Conservation (phyloP, 2,113 vertebrate genomes). For the Crocuta crocuta region DNA sequence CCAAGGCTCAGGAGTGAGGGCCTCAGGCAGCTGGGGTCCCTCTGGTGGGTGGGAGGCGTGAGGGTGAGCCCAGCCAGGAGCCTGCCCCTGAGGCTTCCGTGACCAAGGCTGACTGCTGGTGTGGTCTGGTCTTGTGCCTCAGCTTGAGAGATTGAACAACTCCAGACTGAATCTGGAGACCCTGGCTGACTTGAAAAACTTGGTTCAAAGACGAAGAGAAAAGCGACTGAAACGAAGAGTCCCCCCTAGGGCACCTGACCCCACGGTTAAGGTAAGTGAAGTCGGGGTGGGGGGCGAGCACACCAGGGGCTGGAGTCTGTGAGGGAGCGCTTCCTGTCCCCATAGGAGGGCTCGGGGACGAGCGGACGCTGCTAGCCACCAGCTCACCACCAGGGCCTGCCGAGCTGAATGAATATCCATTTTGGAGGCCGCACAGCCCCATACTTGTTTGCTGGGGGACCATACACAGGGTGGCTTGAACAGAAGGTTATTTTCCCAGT, state of each 20-base stretch:
- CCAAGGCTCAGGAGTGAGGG: background rate
- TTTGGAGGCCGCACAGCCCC: background rate
- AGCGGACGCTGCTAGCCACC: background rate
- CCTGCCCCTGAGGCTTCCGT: rapidly evolving
- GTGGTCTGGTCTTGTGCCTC: background rate
- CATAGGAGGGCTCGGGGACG: rapidly evolving
- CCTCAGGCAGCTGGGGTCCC: background rate
- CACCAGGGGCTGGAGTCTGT: background rate
- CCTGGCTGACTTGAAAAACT: conserved; percentile 76
- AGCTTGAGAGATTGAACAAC: conserved; percentile 76
- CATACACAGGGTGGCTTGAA: background rate
- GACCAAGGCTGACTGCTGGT: background rate
- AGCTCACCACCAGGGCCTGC: rapidly evolving
- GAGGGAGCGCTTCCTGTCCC: background rate
- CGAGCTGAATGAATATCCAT: background rate
- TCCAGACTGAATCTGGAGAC: conserved; percentile 77
- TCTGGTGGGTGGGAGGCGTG: background rate
- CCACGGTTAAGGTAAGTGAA: conserved; percentile 54
- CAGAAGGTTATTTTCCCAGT: background rate
- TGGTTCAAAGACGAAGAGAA: conserved; percentile 73
- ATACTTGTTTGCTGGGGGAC: background rate
- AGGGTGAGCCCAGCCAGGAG: background rate
- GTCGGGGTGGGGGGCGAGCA: rapidly evolving
- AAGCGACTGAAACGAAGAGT: conserved; percentile 68
- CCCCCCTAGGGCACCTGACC: conserved; percentile 65